Conservation (phyloP, 1,140 invertebrate species). For the Homalodisca vitripennis region DNA sequence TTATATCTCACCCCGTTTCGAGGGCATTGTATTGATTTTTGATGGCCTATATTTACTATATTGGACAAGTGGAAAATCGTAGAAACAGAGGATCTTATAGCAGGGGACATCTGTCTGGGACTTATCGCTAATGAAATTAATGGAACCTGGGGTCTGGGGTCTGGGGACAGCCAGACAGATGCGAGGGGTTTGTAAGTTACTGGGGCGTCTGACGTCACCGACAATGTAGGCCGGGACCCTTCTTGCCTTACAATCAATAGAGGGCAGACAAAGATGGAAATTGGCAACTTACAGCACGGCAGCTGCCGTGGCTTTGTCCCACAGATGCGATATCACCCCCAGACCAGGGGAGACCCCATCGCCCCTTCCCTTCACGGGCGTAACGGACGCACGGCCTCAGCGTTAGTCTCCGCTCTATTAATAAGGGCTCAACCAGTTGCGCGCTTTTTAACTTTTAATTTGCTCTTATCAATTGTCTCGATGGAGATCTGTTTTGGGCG, state of each 20-base stretch:
- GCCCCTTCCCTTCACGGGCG: not conserved
- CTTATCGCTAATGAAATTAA: constrained; percentile 20
- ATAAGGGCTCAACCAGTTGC: constrained; percentile 18
- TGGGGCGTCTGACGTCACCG: constrained; percentile 19
- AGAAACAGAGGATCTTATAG: no score
- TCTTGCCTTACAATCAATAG: constrained; percentile 30
- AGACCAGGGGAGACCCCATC: constrained; percentile 1
- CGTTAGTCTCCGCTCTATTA: not conserved
- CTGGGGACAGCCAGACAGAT: constrained; percentile 8
- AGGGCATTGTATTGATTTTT: no score
- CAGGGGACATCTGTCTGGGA: constrained; percentile 12
- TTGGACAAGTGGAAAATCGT: no score
- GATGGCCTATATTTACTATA: no score
- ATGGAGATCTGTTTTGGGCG: not conserved
- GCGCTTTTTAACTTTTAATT: constrained; percentile 16
- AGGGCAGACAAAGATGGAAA: constrained; percentile 32
- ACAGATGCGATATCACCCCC: constrained; percentile 16
- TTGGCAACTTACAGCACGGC: constrained; percentile 28
- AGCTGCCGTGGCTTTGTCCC: constrained; percentile 18
- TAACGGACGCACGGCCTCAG: constrained; percentile 9
- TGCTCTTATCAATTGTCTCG: not conserved
- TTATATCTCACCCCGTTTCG: no score
- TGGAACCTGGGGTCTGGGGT: constrained; percentile 3
- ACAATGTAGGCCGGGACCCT: constrained; percentile 21
- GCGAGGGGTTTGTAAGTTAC: constrained; percentile 28